These are phyloP conservation scores for Geodia barretti DNA, from an alignment of 37 sponge, comb jelly and placozoan species.

Conservation along the genomic window DNA sequence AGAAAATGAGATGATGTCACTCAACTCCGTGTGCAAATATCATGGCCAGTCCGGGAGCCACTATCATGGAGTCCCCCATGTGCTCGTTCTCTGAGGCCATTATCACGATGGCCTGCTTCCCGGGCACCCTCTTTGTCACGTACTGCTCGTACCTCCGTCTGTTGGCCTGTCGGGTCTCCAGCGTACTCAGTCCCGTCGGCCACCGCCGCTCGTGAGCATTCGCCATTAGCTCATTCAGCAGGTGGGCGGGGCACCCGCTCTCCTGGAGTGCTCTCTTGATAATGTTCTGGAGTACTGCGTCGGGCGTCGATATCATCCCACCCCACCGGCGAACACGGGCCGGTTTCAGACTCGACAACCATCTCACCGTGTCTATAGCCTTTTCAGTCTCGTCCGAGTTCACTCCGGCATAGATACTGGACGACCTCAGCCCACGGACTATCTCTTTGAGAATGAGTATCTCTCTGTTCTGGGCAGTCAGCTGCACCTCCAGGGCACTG, in stretches of 20 bases:
- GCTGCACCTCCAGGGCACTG: conserved; percentile 30
- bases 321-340: conserved; percentile 92
- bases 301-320: conserved; percentile 97
- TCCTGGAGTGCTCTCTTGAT: conserved; percentile 85
- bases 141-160: conserved; percentile 91
- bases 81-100: conserved; percentile 95
- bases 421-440: conserved; percentile 66
- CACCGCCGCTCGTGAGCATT: conserved; percentile 95
- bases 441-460: conserved; percentile 77
- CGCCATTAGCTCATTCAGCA: conserved; percentile 84
- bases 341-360: conserved; percentile 66
- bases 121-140: conserved; percentile 87
- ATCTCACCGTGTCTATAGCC: conserved; percentile 68
- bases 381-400: conserved; percentile 74
- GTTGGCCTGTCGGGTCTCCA: conserved; percentile 94
- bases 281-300: conserved; percentile 88
- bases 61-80: conserved; percentile 92
- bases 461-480: conserved; percentile 65
- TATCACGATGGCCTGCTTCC: conserved; percentile 96
- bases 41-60: conserved; percentile 89
- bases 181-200: conserved; percentile 91
- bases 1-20: conserved; percentile 24
- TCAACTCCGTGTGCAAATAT: conserved; percentile 99
- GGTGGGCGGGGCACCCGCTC: conserved; percentile 86
- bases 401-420: conserved; percentile 3